Base-by-base conservation (phyloP, 2,888 invertebrate genomes). In the Osmoderma eremita region DNA sequence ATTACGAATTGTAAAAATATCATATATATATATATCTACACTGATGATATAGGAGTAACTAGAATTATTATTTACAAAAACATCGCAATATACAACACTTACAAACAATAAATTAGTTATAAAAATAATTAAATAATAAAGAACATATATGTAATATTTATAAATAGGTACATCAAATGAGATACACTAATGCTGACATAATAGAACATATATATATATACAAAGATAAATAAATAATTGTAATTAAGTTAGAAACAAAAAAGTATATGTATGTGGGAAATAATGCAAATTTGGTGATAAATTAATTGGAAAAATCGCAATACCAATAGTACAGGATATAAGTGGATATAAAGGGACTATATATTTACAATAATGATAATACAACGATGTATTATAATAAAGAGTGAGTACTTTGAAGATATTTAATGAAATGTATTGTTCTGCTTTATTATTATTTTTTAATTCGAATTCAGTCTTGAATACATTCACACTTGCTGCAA, bases 81-180 rank as follows among this genome's bases (percentile, higher is more conserved):
- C 63, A 68, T 65, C 58, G 56, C 54, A 65, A 63, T 63, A 56
- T 68, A 68, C 67, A 68, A 64, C 53, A 64, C 64, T 53, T 67
- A 68, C 50, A 48, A 38, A 65, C 61, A 68, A 68, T 68, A 68
- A 68, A 68, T 68, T 63, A 68, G 58, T 68, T 24, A 42, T n/a
- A 58, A 48, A 45, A 63, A 68, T 42, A 56, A 53, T 39, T 50
- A 50, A 39, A 24, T 15, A 39, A 50, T 22, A 38, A 39, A 63
- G 42, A 63, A 63, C 22, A 63, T 41, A 51, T 17, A 63, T 39
- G 42, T 63, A 53, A n/a, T n/a, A n/a, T n/a, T n/a, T 49, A 63
- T 63, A 41, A 30, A 65, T 65, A 65, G 56, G 56, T 65, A 65
- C 49, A 63, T 30, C 49, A 20, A 38, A 58, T 65, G 65, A 65